These are phyloP conservation scores for Chirona hameri DNA, from an alignment of 2,888 invertebrate genomes.

Conservation along the genomic window DNA sequence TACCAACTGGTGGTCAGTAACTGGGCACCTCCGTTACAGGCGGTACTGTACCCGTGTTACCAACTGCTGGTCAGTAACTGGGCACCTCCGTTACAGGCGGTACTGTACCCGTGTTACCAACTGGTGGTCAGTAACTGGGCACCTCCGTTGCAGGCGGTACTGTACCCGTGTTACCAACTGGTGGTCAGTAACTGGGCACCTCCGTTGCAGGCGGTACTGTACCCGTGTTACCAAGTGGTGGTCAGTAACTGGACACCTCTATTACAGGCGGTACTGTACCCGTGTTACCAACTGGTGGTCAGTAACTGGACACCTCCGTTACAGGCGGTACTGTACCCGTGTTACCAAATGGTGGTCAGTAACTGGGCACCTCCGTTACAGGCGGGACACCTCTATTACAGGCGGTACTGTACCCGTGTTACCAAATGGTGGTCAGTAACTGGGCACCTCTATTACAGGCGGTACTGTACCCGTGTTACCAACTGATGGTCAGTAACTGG, in stretches of 20 bases:
- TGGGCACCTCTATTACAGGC: constrained; percentile 67
- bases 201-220: constrained; percentile 61
- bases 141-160: constrained; percentile 63
- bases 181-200: constrained; percentile 79
- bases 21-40: constrained; percentile 66
- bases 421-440: constrained; percentile 71
- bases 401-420: constrained; percentile 62
- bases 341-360: constrained; percentile 73
- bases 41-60: constrained; percentile 66
- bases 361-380: constrained; percentile 79
- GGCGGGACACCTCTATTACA: too few species aligned
- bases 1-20: constrained; percentile 74
- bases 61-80: constrained; percentile 73
- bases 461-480: constrained; percentile 69
- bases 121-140: constrained; percentile 76
- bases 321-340: constrained; percentile 58
- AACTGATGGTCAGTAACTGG: constrained; percentile 73
- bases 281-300: constrained; percentile 72
- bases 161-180: constrained; percentile 74
- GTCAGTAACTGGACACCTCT: constrained; percentile 78
- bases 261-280: constrained; percentile 55
- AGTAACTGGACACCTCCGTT: constrained; percentile 74
- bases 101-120: constrained; percentile 72
- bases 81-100: constrained; percentile 61
- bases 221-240: constrained; percentile 75